Evolutionary conservation across 2,888 invertebrate species (phyloP).

Genomic region (Pristionchus japonicus): DNA sequence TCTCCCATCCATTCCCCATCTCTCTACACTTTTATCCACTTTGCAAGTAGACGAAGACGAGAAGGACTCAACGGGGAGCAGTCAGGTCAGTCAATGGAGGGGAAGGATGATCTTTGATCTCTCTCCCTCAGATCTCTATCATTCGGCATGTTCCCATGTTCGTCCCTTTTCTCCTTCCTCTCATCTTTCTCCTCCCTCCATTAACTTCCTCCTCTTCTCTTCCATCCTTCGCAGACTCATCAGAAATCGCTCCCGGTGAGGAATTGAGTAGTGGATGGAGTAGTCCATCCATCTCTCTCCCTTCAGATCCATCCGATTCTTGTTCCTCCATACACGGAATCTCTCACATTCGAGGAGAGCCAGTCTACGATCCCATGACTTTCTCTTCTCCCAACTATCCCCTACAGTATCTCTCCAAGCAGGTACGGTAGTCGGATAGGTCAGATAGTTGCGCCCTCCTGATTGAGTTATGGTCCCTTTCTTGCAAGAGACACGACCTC

Average conservation of each 20-base stretch:
- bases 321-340: not conserved
- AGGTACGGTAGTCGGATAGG: not conserved
- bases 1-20: not conserved
- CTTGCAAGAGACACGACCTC: not conserved
- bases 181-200: constrained; percentile 6
- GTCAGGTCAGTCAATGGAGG: not conserved
- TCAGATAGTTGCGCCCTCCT: not conserved
- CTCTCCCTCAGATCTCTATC: not conserved
- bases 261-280: no score
- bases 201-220: not conserved
- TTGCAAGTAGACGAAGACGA: constrained; percentile 14
- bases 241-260: not conserved
- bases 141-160: constrained; percentile 9
- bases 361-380: constrained; percentile 1
- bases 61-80: not conserved
- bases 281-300: not conserved
- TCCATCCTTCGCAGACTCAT: not conserved
- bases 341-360: not conserved
- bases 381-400: constrained; percentile 42
- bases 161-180: not conserved
- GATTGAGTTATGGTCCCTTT: not conserved
- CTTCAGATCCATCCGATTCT: constrained; percentile 32
- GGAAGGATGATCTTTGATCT: not conserved
- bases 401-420: constrained; percentile 21
- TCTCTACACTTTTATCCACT: constrained; percentile 28